Conservation (phyloP, 1,140 invertebrate species). For the Drosophila kohkoa region DNA sequence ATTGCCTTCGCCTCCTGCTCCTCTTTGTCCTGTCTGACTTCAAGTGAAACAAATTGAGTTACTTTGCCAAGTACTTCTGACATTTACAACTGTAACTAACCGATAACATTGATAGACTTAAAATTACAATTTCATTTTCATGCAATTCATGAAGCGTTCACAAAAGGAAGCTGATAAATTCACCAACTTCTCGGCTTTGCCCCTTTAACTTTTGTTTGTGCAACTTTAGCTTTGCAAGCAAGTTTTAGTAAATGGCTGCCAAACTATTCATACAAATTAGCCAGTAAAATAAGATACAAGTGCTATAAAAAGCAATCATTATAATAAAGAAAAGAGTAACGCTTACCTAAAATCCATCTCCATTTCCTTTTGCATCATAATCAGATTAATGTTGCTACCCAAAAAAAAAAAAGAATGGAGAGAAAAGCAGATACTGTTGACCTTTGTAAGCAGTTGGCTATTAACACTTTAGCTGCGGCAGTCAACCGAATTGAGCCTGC, state of each 20-base stretch:
- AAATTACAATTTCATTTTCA: slow-evolving; percentile 31
- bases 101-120: slow-evolving; percentile 42
- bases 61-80: slow-evolving; percentile 35
- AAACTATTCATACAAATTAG: neutral
- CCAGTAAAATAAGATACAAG: neutral
- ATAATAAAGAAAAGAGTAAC: neutral
- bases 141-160: slow-evolving; percentile 7
- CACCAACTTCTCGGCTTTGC: neutral
- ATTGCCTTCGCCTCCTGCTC: neutral
- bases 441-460: slow-evolving; percentile 41
- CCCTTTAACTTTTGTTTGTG: neutral
- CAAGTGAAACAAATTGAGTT: slow-evolving; percentile 39
- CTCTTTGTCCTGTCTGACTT: neutral
- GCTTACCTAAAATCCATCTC: neutral
- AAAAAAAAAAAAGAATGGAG: no score
- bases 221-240: neutral
- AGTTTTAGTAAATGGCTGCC: neutral
- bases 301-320: slow-evolving; percentile 1
- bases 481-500: slow-evolving; percentile 30
- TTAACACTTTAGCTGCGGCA: slow-evolving; percentile 38
- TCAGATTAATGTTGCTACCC: slow-evolving; percentile 40
- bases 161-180: neutral
- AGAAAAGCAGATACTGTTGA: slow-evolving; percentile 25
- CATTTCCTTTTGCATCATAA: slow-evolving; percentile 6
- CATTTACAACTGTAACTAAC: slow-evolving; percentile 48